These are phyloP conservation scores for Drosophila neotestacea DNA, from an alignment of 2,888 invertebrate species.

Conservation along the genomic window DNA sequence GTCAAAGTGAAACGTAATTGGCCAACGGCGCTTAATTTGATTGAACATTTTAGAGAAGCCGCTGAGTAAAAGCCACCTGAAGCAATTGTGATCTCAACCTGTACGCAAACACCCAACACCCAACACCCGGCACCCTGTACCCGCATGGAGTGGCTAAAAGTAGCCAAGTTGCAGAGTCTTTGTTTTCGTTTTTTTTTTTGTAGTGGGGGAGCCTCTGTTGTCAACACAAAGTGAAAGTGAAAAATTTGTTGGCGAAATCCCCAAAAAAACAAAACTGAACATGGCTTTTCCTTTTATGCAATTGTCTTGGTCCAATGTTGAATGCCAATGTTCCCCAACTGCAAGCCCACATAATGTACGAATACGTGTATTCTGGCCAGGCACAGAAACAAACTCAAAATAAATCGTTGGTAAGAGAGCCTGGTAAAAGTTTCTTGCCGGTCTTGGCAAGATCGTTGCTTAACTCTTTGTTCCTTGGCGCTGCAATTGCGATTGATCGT, in stretches of 20 bases:
- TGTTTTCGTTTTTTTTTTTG: slow-evolving; percentile 18
- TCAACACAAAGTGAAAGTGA: slow-evolving; percentile 78
- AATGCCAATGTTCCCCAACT: slow-evolving; percentile 58
- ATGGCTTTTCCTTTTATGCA: slow-evolving; percentile 72
- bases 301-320: slow-evolving; percentile 46
- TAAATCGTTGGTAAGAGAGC: slow-evolving; percentile 48
- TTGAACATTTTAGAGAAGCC: slow-evolving; percentile 50
- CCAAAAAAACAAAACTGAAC: slow-evolving; percentile 10
- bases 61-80: slow-evolving; percentile 38
- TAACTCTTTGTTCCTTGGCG: slow-evolving; percentile 45
- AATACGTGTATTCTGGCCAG: slow-evolving; percentile 30
- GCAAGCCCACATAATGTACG: slow-evolving; percentile 50
- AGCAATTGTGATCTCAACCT: slow-evolving; percentile 42
- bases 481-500: slow-evolving; percentile 57
- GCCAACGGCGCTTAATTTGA: slow-evolving; percentile 75
- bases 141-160: slow-evolving; percentile 26
- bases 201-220: slow-evolving; percentile 68
- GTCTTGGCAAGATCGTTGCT: slow-evolving; percentile 62
- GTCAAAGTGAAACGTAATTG: slow-evolving; percentile 81
- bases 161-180: slow-evolving; percentile 4
- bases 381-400: slow-evolving; percentile 45
- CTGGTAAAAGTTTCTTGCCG: slow-evolving; percentile 62
- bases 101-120: slow-evolving; percentile 14
- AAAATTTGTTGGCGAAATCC: slow-evolving; percentile 54
- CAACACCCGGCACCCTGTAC: slow-evolving; percentile 21